phyloP scores from a whole-genome alignment of 2,113 vertebrate species.

The Sporophila hypoxantha region DNA sequence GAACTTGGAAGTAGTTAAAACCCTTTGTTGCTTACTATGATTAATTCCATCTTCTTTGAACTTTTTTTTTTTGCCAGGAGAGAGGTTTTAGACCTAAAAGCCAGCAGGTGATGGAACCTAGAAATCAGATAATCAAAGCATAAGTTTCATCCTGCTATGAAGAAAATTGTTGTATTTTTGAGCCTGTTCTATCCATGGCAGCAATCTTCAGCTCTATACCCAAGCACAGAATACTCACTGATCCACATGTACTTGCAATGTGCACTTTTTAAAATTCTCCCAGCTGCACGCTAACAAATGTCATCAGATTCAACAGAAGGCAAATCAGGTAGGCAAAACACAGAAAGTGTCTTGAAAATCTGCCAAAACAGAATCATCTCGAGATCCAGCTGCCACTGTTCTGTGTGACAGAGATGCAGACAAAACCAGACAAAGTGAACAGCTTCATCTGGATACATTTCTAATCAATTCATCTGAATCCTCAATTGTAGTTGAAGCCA shows the following conservation, averaged over 20 bases:
- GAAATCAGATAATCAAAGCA: neutral
- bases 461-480: conserved; percentile 23
- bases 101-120: neutral
- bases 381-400: conserved; percentile 55
- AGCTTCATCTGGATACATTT: neutral
- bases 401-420: conserved; percentile 43
- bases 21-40: neutral
- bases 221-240: neutral
- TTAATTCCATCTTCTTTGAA: neutral
- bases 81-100: neutral
- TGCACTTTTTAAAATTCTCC: conserved; percentile 5
- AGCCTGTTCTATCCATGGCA: neutral
- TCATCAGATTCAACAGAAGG: conserved; percentile 52
- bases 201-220: neutral
- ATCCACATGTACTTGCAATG: conserved; percentile 6
- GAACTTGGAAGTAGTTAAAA: conserved; percentile 32
- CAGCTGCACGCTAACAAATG: conserved; percentile 46
- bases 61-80: neutral
- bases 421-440: neutral
- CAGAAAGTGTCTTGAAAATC: conserved; percentile 45
- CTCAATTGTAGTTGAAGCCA: neutral
- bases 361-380: conserved; percentile 59
- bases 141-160: neutral
- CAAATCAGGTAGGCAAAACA: conserved; percentile 67
- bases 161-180: neutral